A percentile compares a stretch with the other conserved stretches of the same genome.
phyloP scores from a whole-genome alignment of 2,113 vertebrate species.

The Sander lucioperca region DNA sequence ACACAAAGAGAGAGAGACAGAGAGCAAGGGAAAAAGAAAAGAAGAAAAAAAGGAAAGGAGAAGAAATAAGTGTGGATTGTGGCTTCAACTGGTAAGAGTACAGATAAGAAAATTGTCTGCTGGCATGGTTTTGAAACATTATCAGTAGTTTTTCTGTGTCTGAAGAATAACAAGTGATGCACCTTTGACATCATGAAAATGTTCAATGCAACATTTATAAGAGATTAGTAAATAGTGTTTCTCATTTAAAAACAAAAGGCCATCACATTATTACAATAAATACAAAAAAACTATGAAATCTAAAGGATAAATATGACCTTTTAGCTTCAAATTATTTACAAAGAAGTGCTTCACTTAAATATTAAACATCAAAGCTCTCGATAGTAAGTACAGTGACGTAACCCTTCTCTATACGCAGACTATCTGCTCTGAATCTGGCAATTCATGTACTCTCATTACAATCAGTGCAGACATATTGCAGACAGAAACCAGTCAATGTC shows the following conservation, averaged over 20 bases:
- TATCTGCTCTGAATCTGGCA: conserved; percentile 8
- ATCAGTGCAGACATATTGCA: conserved; percentile 3
- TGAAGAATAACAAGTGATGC: conserved; percentile 74
- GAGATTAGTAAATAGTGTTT: conserved; percentile 45
- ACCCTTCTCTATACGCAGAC: neutral
- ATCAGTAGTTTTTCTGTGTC: conserved; percentile 35
- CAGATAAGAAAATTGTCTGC: conserved; percentile 60
- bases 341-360: conserved; percentile 10
- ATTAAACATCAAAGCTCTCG: conserved; percentile 32
- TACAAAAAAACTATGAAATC: conserved; percentile 39
- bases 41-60: neutral
- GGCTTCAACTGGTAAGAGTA: conserved; percentile 36
- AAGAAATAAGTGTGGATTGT: conserved; percentile 25
- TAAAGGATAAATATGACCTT: conserved; percentile 18
- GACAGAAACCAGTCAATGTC: conserved; percentile 45
- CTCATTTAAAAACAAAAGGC: conserved; percentile 40
- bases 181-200: conserved; percentile 61
- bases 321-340: conserved; percentile 13
- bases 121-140: conserved; percentile 39
- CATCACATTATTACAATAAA: conserved; percentile 23
- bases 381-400: neutral
- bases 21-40: conserved; percentile 10
- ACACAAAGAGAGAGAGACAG: conserved; percentile 62
- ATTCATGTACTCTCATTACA: conserved; percentile 16
- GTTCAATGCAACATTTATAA: conserved; percentile 34